Conservation (phyloP, 2,113 vertebrate genomes). For the Chionodraco myersi region DNA sequence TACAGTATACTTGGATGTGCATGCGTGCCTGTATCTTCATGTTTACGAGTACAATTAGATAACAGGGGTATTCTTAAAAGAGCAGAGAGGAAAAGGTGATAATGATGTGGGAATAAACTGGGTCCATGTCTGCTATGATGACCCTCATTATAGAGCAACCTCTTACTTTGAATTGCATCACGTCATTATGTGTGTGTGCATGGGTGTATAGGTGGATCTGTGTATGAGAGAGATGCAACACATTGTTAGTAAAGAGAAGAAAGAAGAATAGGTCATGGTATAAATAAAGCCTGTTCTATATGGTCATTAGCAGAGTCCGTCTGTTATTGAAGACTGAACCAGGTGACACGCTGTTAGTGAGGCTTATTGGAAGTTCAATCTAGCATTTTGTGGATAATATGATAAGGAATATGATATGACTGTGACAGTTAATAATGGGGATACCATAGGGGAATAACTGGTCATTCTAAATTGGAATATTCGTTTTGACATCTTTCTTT, state of each 20-base stretch:
- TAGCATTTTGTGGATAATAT: too few relatives aligned
- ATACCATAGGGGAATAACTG: neutral
- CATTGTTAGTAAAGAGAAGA: slow-evolving; percentile 1
- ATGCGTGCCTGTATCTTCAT: neutral
- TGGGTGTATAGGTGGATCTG: neutral
- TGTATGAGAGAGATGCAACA: slow-evolving; percentile 20
- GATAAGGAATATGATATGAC: neutral
- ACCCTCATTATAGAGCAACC: slow-evolving; percentile 39
- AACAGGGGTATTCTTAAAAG: neutral
- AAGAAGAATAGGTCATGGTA: neutral
- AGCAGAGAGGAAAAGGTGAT: slow-evolving; percentile 3
- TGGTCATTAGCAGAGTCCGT: slow-evolving; percentile 11
- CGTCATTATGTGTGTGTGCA: slow-evolving; percentile 19
- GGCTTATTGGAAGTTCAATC: neutral
- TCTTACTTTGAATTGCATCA: slow-evolving; percentile 48
- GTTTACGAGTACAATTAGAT: neutral
- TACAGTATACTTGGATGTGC: neutral
- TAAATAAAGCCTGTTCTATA: slow-evolving; percentile 1
- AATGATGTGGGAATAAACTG: slow-evolving; percentile 11
- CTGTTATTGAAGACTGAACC: neutral
- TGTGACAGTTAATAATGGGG: neutral
- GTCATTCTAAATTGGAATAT: neutral
- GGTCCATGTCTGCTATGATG: slow-evolving; percentile 8
- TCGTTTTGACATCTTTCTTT: neutral
- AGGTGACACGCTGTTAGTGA: neutral